Evolutionary conservation across 2,113 vertebrate species (phyloP), one percentile per base, ranked within the genome.

Genomic region (Gila orcuttii): DNA sequence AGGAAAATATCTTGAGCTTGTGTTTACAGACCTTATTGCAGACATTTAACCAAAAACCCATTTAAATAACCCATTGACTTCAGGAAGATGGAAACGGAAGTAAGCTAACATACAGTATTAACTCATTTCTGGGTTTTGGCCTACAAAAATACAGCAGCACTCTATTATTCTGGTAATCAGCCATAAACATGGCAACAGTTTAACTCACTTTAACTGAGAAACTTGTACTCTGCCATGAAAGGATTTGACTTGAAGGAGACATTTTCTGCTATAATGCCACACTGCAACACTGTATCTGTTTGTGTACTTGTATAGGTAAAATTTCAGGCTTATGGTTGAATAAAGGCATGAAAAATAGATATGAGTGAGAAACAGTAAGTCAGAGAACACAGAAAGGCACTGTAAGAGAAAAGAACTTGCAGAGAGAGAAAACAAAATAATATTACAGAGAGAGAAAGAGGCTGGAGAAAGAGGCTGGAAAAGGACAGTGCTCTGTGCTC

Each of bases 401-500:
- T 69, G 36, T 36, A 33, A 85, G 33, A 85, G 17, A 1, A 57
- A 57, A 33, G 17, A 12, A 78, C 50, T 21, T 31, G 50, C 17
- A 33, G 50, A 50, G 13, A 73, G 39, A 12, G 42, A 64, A n/a
- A 50, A 62, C n/a, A 45, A 2, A n/a, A 25, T 9, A 21, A 23
- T 60, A 45, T 12, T 45, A 50, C 73, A 79, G 31, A 64, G 42
- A 60, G 66, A 4, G 5, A 80, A 47, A 82, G 79, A 66, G 12
- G 36, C 36, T 13, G 6, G 68, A 64, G 5, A 80, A 47, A 82
- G 79, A 66, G 12, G 36, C 36, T 13, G 6, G 68, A 64, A 87
- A 87, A 85, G 19, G 68, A 75, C 31, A 23, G 13, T 52, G 21
- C 4, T 75, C 15, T 21, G 36, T 47, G 69, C 68, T 68, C 52